Evolutionary conservation across 2,888 invertebrate genomes (phyloP).

Genomic region (Candidula unifasciata): DNA sequence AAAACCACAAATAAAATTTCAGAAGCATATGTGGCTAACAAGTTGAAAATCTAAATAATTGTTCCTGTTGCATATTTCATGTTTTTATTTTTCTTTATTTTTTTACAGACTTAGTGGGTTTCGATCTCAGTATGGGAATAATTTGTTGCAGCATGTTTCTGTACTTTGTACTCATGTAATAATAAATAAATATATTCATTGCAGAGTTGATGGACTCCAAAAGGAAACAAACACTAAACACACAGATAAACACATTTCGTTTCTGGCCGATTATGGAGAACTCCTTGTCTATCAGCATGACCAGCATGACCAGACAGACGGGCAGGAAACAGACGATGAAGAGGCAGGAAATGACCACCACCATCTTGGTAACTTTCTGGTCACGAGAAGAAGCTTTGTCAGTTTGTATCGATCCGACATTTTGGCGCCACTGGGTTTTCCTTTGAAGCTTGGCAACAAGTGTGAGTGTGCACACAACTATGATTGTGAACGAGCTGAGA

Average conservation of each 20-base stretch:
- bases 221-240: neutral
- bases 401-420: neutral
- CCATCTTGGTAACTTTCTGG: slow-evolving; percentile 31
- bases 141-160: neutral
- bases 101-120: too few relatives aligned
- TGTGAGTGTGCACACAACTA: slow-evolving; percentile 14
- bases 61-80: too few relatives aligned
- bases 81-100: too few relatives aligned
- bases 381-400: neutral
- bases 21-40: too few relatives aligned
- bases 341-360: neutral
- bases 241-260: slow-evolving; percentile 8
- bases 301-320: neutral
- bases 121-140: too few relatives aligned
- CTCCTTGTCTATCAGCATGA: slow-evolving; percentile 22
- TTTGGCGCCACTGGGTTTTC: slow-evolving; percentile 21
- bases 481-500: neutral
- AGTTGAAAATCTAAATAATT: too few relatives aligned
- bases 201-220: slow-evolving; percentile 29
- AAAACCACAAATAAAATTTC: too few relatives aligned
- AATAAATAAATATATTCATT: slow-evolving; percentile 36
- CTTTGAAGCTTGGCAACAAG: slow-evolving; percentile 13
- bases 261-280: slow-evolving; percentile 1
- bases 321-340: slow-evolving; percentile 30
- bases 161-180: slow-evolving; percentile 35